Evolutionary conservation across 2,797 vertebrate genomes (phyloP), one percentile per base, ranked within the genome.

Genomic region (Enteromius unitaeniatus): DNA sequence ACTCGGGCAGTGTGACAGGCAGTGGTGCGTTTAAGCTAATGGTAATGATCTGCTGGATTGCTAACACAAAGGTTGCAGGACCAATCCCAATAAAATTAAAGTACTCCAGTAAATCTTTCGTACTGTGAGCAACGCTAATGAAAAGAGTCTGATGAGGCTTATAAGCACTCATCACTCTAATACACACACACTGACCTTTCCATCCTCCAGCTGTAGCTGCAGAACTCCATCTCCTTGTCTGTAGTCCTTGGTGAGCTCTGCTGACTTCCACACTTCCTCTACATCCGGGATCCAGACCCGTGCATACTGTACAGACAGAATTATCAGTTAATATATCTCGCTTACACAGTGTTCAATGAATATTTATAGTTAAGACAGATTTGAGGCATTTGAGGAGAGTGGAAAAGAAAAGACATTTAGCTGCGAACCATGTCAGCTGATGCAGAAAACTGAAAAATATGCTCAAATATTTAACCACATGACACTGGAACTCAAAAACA

Each of bases 201-300:
- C 98, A 91, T 97, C 98, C 87, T 99, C 98, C 47, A 97, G 94
- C 82, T 90, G 93, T 84, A 99, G 97, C 42, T 96, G 95, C 67
- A 99, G 95, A 11, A 95, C 91, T 85, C 92, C 88, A 82, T 99
- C 96, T 75, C 96, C 97, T 87, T 95, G 94, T 88, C 96, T 98
- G 92, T 98, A 99, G 93, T 99, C 96, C 91, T 96, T 98, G 21
- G 92, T 94, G 73, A 99, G 95, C 90, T 98, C 97, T 81, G 98
- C 98, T 26, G 98, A 99, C 91, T 96, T 98, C 98, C 98, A 99
- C 21, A 99, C 98, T 37, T 99, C 97, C 82, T 99, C 98, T 4
- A 94, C 92, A 90, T 99, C 97, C 17, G 98, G 97, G 88, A 99
- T 98, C 98, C 98, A 99, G 87, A 99, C 97, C 92, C 98, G 95